Conservation (phyloP, 2,113 vertebrate genomes). For the Pithys albifrons region DNA sequence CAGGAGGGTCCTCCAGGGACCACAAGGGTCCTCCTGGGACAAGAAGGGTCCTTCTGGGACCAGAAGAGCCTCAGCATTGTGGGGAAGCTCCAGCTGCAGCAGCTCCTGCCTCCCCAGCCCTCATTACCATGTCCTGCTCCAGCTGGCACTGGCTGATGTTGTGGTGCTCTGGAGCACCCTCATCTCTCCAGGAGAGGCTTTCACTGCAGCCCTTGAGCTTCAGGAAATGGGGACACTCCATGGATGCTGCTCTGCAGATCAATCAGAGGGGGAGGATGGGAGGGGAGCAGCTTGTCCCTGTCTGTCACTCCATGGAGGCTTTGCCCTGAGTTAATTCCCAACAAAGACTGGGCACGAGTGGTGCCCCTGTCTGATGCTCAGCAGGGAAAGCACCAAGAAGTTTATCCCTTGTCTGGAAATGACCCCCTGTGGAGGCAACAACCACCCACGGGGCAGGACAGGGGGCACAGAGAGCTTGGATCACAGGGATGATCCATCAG, state of each 20-base stretch:
- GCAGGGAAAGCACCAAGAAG: background rate
- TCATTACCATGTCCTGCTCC: background rate
- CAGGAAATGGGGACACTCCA: background rate
- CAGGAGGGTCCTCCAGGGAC: background rate
- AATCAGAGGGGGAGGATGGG: background rate
- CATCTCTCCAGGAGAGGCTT: slow-evolving; percentile 5
- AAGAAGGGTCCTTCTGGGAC: background rate
- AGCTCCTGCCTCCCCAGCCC: background rate
- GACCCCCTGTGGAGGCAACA: too few species aligned
- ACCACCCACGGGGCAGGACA: background rate
- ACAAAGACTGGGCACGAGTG: fast-evolving
- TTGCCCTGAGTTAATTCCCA: background rate
- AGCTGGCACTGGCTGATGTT: background rate
- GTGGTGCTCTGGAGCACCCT: slow-evolving; percentile 31
- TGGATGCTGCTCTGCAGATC: background rate
- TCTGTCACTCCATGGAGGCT: background rate
- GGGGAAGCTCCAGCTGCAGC: background rate
- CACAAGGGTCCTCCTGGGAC: background rate
- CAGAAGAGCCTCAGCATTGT: fast-evolving
- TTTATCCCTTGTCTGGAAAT: background rate
- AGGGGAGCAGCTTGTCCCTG: background rate
- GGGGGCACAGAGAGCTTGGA: background rate
- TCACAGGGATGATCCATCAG: background rate
- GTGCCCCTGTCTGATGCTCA: background rate
- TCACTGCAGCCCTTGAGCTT: background rate